phyloP scores from a whole-genome alignment of 1,140 invertebrate species.

The Drosophila sproati region DNA sequence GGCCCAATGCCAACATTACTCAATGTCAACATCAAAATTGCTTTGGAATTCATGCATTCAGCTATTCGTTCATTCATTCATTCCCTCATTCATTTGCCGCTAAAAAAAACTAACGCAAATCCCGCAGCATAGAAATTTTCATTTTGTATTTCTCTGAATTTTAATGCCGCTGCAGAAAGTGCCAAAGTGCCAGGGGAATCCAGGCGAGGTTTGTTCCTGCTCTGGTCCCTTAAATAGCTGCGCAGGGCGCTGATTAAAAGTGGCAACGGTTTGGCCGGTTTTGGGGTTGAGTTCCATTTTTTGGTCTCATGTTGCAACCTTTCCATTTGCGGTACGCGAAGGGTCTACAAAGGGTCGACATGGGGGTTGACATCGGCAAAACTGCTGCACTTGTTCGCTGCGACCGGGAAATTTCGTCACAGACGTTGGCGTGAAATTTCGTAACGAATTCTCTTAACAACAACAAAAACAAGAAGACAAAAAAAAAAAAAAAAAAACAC shows the following conservation, averaged over 20 bases:
- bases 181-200: constrained; percentile 22
- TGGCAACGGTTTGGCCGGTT: constrained; percentile 54
- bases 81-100: constrained; percentile 31
- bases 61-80: constrained; percentile 27
- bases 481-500: constrained; percentile 3
- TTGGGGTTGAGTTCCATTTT: constrained; percentile 35
- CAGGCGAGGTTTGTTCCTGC: neutral
- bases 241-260: constrained; percentile 80
- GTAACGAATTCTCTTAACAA: constrained; percentile 81
- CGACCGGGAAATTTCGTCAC: constrained; percentile 75
- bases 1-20: constrained; percentile 73
- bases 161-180: constrained; percentile 50
- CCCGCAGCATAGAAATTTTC: constrained; percentile 73
- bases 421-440: constrained; percentile 84
- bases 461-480: constrained; percentile 16
- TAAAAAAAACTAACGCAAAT: constrained; percentile 60
- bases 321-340: constrained; percentile 39
- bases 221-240: constrained; percentile 71
- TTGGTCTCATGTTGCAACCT: constrained; percentile 71
- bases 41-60: constrained; percentile 82
- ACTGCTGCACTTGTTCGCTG: constrained; percentile 65
- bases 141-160: constrained; percentile 62
- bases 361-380: constrained; percentile 44
- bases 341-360: constrained; percentile 19
- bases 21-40: constrained; percentile 82